Conservation (phyloP, 2,888 invertebrate genomes). For the Xylota segnis region DNA sequence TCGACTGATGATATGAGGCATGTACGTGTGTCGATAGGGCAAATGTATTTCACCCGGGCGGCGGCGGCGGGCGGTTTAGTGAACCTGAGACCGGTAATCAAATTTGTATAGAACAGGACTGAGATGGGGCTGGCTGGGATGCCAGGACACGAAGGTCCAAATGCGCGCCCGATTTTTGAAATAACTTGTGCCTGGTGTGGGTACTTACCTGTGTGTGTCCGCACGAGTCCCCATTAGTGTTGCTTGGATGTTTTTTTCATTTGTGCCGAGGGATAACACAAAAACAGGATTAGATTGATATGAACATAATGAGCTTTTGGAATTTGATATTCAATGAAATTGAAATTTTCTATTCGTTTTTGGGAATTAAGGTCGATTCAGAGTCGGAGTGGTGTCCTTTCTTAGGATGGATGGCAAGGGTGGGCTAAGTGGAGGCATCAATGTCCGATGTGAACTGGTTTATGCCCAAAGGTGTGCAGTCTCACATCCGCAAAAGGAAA, state of each 20-base stretch:
- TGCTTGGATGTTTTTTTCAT: slow-evolving; percentile 24
- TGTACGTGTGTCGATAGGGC: neutral
- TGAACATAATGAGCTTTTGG: slow-evolving; percentile 50
- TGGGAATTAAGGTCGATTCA: slow-evolving; percentile 13
- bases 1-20: slow-evolving; percentile 6
- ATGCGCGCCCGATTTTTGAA: neutral
- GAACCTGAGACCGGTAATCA: slow-evolving; percentile 31
- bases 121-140: neutral
- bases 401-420: too few relatives aligned
- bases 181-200: neutral
- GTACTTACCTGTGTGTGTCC: neutral
- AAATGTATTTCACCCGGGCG: neutral
- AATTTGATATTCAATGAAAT: slow-evolving; percentile 43
- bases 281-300: slow-evolving; percentile 41
- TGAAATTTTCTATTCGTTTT: slow-evolving; percentile 27
- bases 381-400: neutral
- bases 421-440: too few relatives aligned
- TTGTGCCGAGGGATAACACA: slow-evolving; percentile 28
- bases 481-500: too few relatives aligned
- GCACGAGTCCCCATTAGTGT: slow-evolving; percentile 31
- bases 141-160: slow-evolving; percentile 1
- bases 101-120: slow-evolving; percentile 18
- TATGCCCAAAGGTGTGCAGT: too few relatives aligned
- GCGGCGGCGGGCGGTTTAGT: neutral
- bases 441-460: too few relatives aligned